Evolutionary conservation across 2,797 vertebrate species (phyloP), one percentile per base, ranked within the genome.

Genomic region (Malacoraja senta): DNA sequence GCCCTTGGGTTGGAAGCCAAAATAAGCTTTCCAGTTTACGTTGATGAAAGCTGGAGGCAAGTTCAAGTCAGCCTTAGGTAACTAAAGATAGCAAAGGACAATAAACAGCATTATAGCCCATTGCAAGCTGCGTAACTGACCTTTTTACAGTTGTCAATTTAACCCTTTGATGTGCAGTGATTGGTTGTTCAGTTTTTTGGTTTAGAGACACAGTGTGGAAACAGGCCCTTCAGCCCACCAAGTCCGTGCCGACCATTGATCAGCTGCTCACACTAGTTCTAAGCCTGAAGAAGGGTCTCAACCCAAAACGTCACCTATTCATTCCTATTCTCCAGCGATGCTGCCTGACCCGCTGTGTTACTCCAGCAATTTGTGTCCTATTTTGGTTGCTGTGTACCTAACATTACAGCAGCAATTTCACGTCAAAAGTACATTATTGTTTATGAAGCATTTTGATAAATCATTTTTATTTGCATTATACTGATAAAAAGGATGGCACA

Each of bases 41-140:
- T 94, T 17, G 94, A 84, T 93, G 95, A 95, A 94, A 94, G 93
- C 93, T 77, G 94, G 94, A 44, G 95, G 95, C 21, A 91, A 93
- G 94, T 6, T 44, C 12, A 24, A 12, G 29, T 65, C 93, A 91
- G 95, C 94, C 38, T 24, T 38, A 24, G 68, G 71, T 68, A 74
- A 53, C 9, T 38, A 74, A 91, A 74, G n/a, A 10, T 74, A 13
- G 10, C 21, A 26, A 35, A 91, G 88, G 32, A 63, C 68, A 92
- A 91, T 53, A 44, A 74, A 29, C 26, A 76, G 15, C 68, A 38
- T 92, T 92, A 58, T 58, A 8, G 29, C 3, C 38, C 38, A 53
- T 29, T 44, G 21, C 38, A 92, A 92, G 44, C 71, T n/a, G 72
- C 3, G 26, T 58, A 58, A 17, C 65, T 92, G 71, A 92, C 90